A percentile compares a stretch with the other conserved stretches of the same genome.
Evolutionary conservation across 2,797 vertebrate genomes (phyloP).

Genomic region (Micropoecilia bifurca): DNA sequence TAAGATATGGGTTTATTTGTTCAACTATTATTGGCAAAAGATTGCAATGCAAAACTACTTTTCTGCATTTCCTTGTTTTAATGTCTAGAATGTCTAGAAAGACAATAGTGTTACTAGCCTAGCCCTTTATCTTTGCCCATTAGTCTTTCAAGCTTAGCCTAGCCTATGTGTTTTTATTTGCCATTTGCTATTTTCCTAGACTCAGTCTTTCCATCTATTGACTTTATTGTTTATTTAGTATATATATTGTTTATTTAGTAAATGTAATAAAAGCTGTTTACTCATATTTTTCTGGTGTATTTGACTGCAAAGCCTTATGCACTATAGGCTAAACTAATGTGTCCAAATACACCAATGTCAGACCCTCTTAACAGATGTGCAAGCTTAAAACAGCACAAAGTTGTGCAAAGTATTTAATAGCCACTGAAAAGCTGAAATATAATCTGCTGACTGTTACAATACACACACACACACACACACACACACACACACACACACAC

Average conservation of each 20-base stretch:
- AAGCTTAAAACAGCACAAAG: not conserved
- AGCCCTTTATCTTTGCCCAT: not conserved
- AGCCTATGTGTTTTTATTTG: not conserved
- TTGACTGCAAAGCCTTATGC: not conserved
- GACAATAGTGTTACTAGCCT: not conserved
- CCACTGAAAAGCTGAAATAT: not conserved
- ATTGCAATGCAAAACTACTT: not conserved
- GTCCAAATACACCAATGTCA: not conserved
- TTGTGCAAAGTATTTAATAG: not conserved
- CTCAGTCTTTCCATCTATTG: not conserved
- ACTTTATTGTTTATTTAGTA: not conserved
- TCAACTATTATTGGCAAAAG: not conserved
- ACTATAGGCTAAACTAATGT: not conserved
- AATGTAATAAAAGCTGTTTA: too few relatives aligned
- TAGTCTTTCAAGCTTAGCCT: not conserved
- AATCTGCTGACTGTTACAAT: not conserved
- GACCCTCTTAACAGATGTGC: not conserved
- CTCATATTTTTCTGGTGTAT: not conserved
- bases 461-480: too few relatives aligned
- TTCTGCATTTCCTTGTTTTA: not conserved
- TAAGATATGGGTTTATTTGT: not conserved
- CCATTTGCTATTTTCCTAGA: not conserved
- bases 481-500: too few relatives aligned
- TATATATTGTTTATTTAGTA: not conserved
- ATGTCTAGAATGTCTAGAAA: not conserved